Percentiles rank a stretch among this genome's conserved stretches.
Evolutionary conservation across 2,888 invertebrate genomes (phyloP).

Genomic region (Gastrophysa polygoni): DNA sequence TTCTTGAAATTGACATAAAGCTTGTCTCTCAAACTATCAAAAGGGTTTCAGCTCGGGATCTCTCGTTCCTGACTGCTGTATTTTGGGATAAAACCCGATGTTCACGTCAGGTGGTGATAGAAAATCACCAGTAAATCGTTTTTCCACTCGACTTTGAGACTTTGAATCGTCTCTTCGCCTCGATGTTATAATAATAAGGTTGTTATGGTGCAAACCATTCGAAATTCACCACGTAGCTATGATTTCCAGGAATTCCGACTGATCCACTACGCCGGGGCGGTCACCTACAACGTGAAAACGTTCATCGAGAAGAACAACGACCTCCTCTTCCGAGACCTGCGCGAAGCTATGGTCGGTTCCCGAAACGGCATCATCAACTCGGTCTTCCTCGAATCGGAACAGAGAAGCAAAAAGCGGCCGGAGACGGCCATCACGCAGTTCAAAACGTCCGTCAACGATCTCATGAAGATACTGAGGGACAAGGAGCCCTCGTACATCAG

Average conservation of each 20-base stretch:
- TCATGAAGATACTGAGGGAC: slow-evolving; percentile 88
- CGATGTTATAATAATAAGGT: too few species aligned
- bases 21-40: too few species aligned
- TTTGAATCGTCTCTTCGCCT: too few species aligned
- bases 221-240: too few species aligned
- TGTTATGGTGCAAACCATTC: too few species aligned
- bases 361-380: slow-evolving; percentile 68
- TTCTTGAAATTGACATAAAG: too few species aligned
- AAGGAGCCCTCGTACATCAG: slow-evolving; percentile 94
- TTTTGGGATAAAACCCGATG: too few species aligned
- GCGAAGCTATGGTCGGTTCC: slow-evolving; percentile 80
- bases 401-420: slow-evolving; percentile 79
- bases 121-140: too few species aligned
- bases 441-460: slow-evolving; percentile 82
- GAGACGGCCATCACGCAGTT: slow-evolving; percentile 92
- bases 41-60: too few species aligned
- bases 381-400: slow-evolving; percentile 70
- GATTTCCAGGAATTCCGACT: slow-evolving; percentile 82
- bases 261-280: slow-evolving; percentile 91
- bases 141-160: too few species aligned
- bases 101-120: too few species aligned
- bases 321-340: slow-evolving; percentile 83
- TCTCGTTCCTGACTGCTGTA: too few species aligned
- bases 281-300: slow-evolving; percentile 84
- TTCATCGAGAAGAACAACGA: slow-evolving; percentile 96